Evolutionary conservation across 92 coral and sea anemone genomes (phyloP).

Genomic region (Heliopora coerulea): DNA sequence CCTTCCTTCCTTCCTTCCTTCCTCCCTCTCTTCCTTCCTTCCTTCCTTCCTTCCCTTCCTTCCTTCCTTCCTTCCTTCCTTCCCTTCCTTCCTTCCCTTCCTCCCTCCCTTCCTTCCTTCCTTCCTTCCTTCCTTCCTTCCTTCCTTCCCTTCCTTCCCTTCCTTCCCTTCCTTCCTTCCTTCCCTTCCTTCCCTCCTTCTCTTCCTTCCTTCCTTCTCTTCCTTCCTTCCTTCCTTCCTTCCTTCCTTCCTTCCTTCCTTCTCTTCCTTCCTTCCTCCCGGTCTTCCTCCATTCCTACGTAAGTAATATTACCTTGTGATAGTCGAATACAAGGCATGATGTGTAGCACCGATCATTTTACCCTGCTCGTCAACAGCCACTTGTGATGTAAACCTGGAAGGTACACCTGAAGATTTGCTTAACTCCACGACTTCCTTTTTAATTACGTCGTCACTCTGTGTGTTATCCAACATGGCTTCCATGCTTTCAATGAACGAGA

Average conservation of each 20-base stretch:
- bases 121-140: background rate
- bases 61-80: constrained; percentile 26
- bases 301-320: background rate
- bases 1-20: background rate
- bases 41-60: background rate
- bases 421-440: constrained; percentile 47
- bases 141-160: constrained; percentile 8
- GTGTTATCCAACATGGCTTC: constrained; percentile 6
- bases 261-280: background rate
- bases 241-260: background rate
- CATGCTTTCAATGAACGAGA: constrained; percentile 15
- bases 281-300: background rate
- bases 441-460: background rate
- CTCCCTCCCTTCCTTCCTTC: constrained; percentile 25
- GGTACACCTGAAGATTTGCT: constrained; percentile 67
- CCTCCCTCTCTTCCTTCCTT: background rate
- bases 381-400: constrained; percentile 76
- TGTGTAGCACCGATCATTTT: background rate
- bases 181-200: background rate
- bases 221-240: background rate
- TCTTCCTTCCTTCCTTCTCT: background rate
- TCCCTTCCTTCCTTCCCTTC: constrained; percentile 4
- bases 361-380: constrained; percentile 54
- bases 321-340: background rate
- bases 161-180: background rate